Conservation (phyloP, 2,797 vertebrate genomes). For the Cyclura pinguis region DNA sequence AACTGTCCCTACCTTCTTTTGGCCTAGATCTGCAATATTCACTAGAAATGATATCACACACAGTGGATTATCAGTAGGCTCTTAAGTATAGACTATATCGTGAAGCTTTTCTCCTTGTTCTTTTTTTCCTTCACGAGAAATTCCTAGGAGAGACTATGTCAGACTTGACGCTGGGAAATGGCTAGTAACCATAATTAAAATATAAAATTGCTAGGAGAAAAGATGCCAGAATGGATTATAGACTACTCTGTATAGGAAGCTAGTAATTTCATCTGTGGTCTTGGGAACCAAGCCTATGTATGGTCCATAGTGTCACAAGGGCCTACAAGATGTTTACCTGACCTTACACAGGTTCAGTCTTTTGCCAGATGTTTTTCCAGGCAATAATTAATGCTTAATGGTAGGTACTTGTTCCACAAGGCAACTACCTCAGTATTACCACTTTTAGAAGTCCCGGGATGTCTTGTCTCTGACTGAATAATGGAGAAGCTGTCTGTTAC, state of each 20-base stretch:
- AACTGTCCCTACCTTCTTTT: not conserved
- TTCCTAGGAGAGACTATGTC: not conserved
- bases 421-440: not conserved
- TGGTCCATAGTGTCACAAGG: not conserved
- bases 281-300: not conserved
- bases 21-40: not conserved
- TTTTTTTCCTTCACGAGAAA: not conserved
- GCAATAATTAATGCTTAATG: not conserved
- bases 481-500: not conserved
- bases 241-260: not conserved
- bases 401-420: not conserved
- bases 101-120: not conserved
- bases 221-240: not conserved
- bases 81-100: conserved; percentile 2
- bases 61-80: not conserved
- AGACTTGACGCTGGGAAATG: not conserved
- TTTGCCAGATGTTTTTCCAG: not conserved
- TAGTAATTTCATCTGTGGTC: not conserved
- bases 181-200: not conserved
- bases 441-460: not conserved
- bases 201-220: not conserved
- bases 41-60: not conserved
- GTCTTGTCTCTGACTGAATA: not conserved
- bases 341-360: not conserved
- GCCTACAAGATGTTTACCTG: too few relatives aligned